A percentile compares a stretch with the other conserved stretches of the same genome.
Evolutionary conservation across 2,797 vertebrate species (phyloP).

Genomic region (Serranus cabrilla): DNA sequence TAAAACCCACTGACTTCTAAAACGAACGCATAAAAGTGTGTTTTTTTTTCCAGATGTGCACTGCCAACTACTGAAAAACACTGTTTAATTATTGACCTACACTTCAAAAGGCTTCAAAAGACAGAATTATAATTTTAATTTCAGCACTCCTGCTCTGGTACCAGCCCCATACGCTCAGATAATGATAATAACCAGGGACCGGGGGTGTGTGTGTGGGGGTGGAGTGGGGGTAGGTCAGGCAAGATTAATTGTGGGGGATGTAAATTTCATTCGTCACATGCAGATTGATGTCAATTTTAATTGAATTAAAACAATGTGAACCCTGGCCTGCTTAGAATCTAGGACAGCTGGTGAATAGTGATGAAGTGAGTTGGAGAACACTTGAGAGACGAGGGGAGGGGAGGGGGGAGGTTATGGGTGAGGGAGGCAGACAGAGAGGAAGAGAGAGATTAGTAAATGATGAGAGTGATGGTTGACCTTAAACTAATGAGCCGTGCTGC

Average conservation of each 20-base stretch:
- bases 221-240: conserved; percentile 65
- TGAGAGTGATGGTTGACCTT: conserved; percentile 72
- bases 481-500: conserved; percentile 68
- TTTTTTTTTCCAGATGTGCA: conserved; percentile 37
- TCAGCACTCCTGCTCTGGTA: conserved; percentile 43
- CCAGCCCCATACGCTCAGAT: conserved; percentile 55
- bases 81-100: conserved; percentile 61
- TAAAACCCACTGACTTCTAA: conserved; percentile 7
- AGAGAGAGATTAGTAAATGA: conserved; percentile 71
- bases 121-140: conserved; percentile 69
- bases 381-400: conserved; percentile 24
- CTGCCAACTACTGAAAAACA: conserved; percentile 30
- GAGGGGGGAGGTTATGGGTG: conserved; percentile 43
- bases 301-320: conserved; percentile 85
- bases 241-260: conserved; percentile 82
- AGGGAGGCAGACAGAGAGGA: conserved; percentile 37
- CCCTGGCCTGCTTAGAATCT: conserved; percentile 70
- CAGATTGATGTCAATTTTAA: conserved; percentile 84
- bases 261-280: conserved; percentile 83
- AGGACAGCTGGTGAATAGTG: conserved; percentile 75
- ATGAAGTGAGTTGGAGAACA: conserved; percentile 68
- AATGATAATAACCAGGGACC: conserved; percentile 69
- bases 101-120: conserved; percentile 70
- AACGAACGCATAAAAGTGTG: conserved; percentile 2
- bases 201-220: conserved; percentile 50